Percentiles rank a stretch among this genome's conserved stretches.
Evolutionary conservation across 2,888 invertebrate genomes (phyloP).

Genomic region (Tricholauxania praeusta): DNA sequence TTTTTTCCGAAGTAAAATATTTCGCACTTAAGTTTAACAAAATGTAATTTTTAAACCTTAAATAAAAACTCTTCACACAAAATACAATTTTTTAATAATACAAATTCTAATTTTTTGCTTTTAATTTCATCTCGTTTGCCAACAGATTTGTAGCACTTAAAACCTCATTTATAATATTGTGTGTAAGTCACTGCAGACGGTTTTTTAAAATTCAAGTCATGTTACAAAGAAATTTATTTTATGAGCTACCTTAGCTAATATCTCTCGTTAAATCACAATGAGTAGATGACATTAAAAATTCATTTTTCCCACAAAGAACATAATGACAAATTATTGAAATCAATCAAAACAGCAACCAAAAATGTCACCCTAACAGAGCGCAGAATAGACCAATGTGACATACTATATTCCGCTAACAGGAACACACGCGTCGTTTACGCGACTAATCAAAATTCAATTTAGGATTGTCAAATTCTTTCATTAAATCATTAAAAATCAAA

Average conservation of each 20-base stretch:
- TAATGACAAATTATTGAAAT: constrained; percentile 59
- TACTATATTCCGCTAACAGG: neutral
- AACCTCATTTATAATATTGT: no score
- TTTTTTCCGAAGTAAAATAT: no score
- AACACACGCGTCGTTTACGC: constrained; percentile 31
- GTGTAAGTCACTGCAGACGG: neutral
- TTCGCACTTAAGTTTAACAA: no score
- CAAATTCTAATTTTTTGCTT: no score
- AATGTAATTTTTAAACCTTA: no score
- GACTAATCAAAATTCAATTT: constrained; percentile 64
- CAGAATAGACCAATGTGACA: neutral
- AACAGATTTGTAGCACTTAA: no score
- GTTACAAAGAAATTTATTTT: neutral
- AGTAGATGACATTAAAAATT: neutral
- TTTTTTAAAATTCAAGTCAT: constrained; percentile 16
- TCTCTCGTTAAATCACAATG: no score
- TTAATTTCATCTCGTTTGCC: no score
- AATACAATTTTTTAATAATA: no score
- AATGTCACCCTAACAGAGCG: constrained; percentile 25
- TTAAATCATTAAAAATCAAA: constrained; percentile 61
- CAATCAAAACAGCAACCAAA: constrained; percentile 54
- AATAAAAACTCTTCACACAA: no score
- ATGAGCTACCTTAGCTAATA: no score
- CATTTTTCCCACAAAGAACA: constrained; percentile 10
- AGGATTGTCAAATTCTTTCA: constrained; percentile 44